Evolutionary conservation across 2,888 invertebrate genomes (phyloP), one percentile per base, ranked within the genome.

Genomic region (Germaria angustata): DNA sequence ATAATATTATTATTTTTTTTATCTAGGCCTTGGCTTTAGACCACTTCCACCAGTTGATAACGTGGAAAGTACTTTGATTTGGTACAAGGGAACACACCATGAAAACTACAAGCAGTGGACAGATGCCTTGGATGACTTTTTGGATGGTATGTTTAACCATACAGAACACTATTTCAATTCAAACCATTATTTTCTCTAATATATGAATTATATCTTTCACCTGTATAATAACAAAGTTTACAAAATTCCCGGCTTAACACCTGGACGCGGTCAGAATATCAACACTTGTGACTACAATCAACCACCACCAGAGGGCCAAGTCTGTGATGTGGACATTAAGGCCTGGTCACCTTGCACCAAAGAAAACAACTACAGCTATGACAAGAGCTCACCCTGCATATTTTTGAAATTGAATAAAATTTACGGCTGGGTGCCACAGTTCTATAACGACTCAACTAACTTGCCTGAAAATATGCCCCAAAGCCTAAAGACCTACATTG

Each of bases 351-450:
- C 95, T 0, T 99, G 98, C 91, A 95, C 95, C 11, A 94, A 94
- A 86, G 96, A 96, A 85, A 95, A 97, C 88, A 88, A 94, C 87
- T 99, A 95, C 91, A 98, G 97, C 80, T 99, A 97, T 91, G 95
- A 96, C 90, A 95, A 95, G 89, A 98, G 97, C 49, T 95, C 95
- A 20, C 99, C 99, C 0, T 99, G 99, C 91, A 93, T 99, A 84
- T 95, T 99, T 89, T 93, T 99, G 75, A 99, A 99, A 90, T 92
- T 99, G 46, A 99, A 99, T 92, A 97, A 96, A 93, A 98, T 98
- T 88, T 98, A 94, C 87, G 96, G 95, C 20, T 98, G 98, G 98
- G 92, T 93, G 84, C 98, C 98, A 0, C 93, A 95, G 36, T 96
- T 94, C 88, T 98, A 96, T 89, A 95, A 96, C 88, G 93, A 94